phyloP scores from a whole-genome alignment of 2,888 invertebrate species.

The Apodemia duryi region DNA sequence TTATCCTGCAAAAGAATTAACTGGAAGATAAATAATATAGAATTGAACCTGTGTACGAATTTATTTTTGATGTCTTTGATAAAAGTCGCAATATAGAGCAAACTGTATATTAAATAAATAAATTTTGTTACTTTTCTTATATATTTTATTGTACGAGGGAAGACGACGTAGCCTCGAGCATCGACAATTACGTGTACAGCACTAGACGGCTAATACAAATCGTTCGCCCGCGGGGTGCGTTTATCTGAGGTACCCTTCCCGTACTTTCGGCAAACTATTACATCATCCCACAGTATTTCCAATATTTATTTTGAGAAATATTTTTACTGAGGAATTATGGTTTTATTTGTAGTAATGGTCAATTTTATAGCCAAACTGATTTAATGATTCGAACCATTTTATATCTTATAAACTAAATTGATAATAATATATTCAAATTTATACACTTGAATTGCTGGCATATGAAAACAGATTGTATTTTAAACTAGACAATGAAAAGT shows the following conservation, averaged over 20 bases:
- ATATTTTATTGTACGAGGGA: conserved; percentile 54
- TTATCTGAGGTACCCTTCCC: conserved; percentile 54
- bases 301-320: conserved; percentile 38
- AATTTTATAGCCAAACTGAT: background rate
- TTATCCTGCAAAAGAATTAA: background rate
- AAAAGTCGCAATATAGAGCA: conserved; percentile 15
- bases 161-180: conserved; percentile 55
- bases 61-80: background rate
- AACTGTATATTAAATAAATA: conserved; percentile 31
- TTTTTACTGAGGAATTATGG: conserved; percentile 29
- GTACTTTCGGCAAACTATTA: conserved; percentile 53
- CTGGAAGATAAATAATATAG: background rate
- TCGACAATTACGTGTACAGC: conserved; percentile 74
- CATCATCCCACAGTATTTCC: conserved; percentile 48
- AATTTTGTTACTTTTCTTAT: conserved; percentile 41
- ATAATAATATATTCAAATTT: no score
- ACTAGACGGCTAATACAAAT: conserved; percentile 77
- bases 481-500: no score
- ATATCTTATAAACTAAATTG: background rate
- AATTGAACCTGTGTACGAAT: background rate
- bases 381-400: background rate
- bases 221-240: conserved; percentile 67
- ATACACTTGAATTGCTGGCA: no score
- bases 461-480: no score
- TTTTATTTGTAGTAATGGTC: background rate